A percentile compares a stretch with the other conserved stretches of the same genome.
Evolutionary conservation across 1,140 invertebrate genomes (phyloP).

Genomic region (Notospermus geniculatus): DNA sequence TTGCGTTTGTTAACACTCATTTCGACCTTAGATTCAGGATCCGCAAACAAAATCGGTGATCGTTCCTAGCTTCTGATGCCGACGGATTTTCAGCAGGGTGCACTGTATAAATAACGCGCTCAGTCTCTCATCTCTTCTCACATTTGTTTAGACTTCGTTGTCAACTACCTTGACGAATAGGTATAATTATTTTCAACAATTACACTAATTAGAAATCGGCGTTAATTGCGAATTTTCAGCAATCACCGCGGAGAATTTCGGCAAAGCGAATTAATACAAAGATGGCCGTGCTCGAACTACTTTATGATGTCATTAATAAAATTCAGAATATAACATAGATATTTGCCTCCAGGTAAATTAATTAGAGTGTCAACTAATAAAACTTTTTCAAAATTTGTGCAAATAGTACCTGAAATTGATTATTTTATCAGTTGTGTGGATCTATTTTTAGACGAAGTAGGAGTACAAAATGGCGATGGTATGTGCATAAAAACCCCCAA

Average conservation of each 20-base stretch:
- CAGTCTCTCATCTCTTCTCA: slow-evolving; percentile 6
- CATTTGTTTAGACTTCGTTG: slow-evolving; percentile 1
- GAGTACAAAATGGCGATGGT: not conserved
- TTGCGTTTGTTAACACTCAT: too few relatives aligned
- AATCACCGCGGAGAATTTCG: slow-evolving; percentile 1
- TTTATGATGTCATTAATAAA: slow-evolving; percentile 12
- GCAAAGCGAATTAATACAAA: not conserved
- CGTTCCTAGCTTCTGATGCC: too few relatives aligned
- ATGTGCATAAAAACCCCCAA: not conserved
- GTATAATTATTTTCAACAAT: not conserved
- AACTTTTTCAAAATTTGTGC: not conserved
- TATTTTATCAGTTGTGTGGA: not conserved
- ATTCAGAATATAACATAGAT: not conserved
- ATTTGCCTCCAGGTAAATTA: not conserved
- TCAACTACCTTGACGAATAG: not conserved
- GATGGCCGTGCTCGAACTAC: not conserved
- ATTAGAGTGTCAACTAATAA: too few relatives aligned
- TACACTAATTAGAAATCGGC: not conserved
- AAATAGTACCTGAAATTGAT: not conserved
- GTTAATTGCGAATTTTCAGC: not conserved
- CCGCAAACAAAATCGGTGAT: too few relatives aligned
- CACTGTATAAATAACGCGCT: not conserved
- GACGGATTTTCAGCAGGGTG: too few relatives aligned
- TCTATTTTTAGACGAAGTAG: not conserved
- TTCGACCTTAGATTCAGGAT: too few relatives aligned